These are phyloP conservation scores for Brachionus rotundiformis DNA, from an alignment of 1,140 invertebrate genomes.

Conservation along the genomic window DNA sequence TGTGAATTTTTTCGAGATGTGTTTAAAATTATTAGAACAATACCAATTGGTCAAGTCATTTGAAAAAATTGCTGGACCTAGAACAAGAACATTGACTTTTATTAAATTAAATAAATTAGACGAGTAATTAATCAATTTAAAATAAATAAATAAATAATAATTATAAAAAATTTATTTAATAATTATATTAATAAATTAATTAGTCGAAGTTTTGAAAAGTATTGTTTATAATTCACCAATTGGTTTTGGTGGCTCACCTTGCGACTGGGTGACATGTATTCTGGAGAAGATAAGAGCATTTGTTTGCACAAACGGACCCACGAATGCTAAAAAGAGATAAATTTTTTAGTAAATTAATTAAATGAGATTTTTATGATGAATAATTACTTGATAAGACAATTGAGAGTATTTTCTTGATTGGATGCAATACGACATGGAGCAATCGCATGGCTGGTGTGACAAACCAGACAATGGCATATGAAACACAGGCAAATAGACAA, in stretches of 20 bases:
- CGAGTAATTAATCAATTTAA: no score
- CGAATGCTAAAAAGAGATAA: background rate
- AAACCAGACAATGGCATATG: conserved; percentile 68
- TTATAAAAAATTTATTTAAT: no score
- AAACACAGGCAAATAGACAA: conserved; percentile 73
- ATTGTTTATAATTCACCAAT: conserved; percentile 4
- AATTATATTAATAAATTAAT: background rate
- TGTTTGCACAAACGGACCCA: background rate
- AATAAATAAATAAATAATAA: no score
- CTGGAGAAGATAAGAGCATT: background rate
- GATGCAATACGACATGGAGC: conserved; percentile 56
- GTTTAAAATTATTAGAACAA: no score
- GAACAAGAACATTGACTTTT: no score
- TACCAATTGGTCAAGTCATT: no score
- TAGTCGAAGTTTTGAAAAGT: background rate
- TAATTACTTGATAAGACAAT: conserved; percentile 52
- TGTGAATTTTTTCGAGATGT: no score
- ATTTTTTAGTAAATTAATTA: background rate
- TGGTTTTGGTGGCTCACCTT: conserved; percentile 40
- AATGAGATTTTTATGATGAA: background rate
- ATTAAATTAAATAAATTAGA: no score
- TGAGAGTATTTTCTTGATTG: conserved; percentile 56
- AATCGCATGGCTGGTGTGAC: conserved; percentile 59
- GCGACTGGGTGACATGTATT: conserved; percentile 38
- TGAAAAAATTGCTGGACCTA: no score